A percentile compares a stretch with the other conserved stretches of the same genome.
Conservation (phyloP, 23 tunicate genomes). For the Aplidium turbinatum region DNA sequence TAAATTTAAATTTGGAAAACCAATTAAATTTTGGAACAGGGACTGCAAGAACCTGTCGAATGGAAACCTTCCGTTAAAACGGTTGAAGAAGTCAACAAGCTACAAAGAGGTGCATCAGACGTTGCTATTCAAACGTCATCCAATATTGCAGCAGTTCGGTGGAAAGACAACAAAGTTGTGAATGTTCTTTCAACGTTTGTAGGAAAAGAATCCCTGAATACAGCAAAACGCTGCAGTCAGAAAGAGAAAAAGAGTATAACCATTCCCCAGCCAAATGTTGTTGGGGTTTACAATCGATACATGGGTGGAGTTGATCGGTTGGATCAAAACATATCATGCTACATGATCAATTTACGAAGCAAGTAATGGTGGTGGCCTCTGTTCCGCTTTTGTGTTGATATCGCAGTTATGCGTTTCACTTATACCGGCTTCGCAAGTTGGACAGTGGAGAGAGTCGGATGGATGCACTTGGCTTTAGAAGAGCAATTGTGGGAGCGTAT, state of each 20-base stretch:
- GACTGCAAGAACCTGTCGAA: constrained; percentile 4
- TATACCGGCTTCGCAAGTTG: neutral
- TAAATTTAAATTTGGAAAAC: neutral
- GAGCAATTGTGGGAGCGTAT: constrained; percentile 1
- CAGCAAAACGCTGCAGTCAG: constrained; percentile 9
- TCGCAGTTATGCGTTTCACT: constrained; percentile 28
- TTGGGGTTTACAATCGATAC: constrained; percentile 5
- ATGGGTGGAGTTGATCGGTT: constrained; percentile 19
- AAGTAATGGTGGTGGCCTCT: constrained; percentile 40
- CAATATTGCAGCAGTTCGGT: constrained; percentile 12
- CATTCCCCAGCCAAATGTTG: constrained; percentile 14
- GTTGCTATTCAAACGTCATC: neutral
- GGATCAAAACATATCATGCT: constrained; percentile 24
- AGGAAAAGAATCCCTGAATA: neutral
- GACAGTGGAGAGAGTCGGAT: neutral
- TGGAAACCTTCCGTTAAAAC: too few species aligned
- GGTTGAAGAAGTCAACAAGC: constrained; percentile 1
- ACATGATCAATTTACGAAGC: constrained; percentile 29
- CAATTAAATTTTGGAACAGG: constrained; percentile 1
- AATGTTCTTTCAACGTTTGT: constrained; percentile 9
- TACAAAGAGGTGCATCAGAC: constrained; percentile 13
- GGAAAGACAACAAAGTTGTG: constrained; percentile 26
- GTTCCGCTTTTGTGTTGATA: constrained; percentile 25
- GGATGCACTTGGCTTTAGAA: constrained; percentile 6
- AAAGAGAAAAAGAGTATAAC: neutral